Conservation (phyloP, 2,113 vertebrate species). For the Serinus canaria region DNA sequence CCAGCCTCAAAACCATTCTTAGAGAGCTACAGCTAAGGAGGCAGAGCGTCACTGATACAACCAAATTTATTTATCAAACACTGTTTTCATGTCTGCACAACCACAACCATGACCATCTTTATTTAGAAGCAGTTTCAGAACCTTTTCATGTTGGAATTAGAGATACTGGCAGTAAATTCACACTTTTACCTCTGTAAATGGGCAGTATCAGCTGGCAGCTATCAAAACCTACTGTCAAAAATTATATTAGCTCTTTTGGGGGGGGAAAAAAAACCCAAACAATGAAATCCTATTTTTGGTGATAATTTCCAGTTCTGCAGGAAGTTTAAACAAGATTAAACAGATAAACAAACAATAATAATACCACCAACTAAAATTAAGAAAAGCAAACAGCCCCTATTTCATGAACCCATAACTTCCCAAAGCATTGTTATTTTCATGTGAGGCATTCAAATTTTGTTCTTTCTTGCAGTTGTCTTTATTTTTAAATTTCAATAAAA, state of each 20-base stretch:
- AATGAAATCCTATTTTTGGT: neutral
- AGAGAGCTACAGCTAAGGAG: neutral
- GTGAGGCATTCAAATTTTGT: neutral
- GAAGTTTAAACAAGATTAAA: neutral
- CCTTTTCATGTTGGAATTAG: neutral
- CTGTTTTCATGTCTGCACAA: neutral
- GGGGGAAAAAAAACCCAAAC: no score
- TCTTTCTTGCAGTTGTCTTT: neutral
- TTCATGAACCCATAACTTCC: neutral
- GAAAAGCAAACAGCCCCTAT: neutral
- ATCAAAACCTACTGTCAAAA: neutral
- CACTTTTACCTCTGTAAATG: neutral
- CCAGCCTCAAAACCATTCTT: neutral
- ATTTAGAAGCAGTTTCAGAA: neutral
- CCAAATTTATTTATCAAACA: neutral
- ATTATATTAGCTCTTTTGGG: neutral
- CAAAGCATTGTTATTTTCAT: neutral
- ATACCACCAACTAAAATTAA: neutral
- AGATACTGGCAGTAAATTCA: neutral
- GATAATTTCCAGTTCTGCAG: neutral
- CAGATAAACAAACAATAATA: neutral
- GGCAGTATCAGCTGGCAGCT: neutral
- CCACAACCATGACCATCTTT: neutral
- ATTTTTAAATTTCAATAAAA: neutral
- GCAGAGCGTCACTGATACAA: neutral